phyloP scores from a whole-genome alignment of 2,888 invertebrate genomes.

The Pyrochroa serraticornis region DNA sequence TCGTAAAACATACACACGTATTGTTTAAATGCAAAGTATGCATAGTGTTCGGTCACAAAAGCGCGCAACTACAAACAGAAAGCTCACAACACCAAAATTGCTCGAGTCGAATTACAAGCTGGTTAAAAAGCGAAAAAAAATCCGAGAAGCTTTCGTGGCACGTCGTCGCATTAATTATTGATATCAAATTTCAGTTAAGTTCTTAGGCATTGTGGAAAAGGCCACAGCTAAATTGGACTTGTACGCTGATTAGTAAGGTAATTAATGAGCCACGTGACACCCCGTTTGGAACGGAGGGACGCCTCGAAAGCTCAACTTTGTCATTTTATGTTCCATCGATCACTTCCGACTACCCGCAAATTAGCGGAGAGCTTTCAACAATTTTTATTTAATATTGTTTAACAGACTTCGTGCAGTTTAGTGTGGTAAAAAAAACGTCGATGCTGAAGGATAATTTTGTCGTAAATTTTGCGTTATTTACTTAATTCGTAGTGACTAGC shows the following conservation, averaged over 20 bases:
- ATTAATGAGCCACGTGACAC: conserved; percentile 49
- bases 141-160: not conserved
- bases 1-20: conserved; percentile 49
- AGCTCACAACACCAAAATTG: not conserved
- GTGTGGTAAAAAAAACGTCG: conserved; percentile 15
- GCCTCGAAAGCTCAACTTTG: conserved; percentile 18
- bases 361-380: not conserved
- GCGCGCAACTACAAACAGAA: conserved; percentile 14
- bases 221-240: conserved; percentile 47
- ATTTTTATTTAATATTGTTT: too few relatives aligned
- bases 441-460: conserved; percentile 15
- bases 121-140: conserved; percentile 1
- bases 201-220: conserved; percentile 38
- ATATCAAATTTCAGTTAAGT: conserved; percentile 34
- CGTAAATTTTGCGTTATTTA: conserved; percentile 22
- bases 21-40: conserved; percentile 50
- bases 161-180: conserved; percentile 32
- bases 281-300: conserved; percentile 16
- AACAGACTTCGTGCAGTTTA: too few relatives aligned
- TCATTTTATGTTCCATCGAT: conserved; percentile 26
- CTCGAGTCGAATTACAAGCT: not conserved
- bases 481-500: conserved; percentile 8
- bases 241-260: conserved; percentile 52
- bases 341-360: not conserved
- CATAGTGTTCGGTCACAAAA: conserved; percentile 41